Conservation (phyloP, 2,113 vertebrate species). For the Carollia perspicillata region DNA sequence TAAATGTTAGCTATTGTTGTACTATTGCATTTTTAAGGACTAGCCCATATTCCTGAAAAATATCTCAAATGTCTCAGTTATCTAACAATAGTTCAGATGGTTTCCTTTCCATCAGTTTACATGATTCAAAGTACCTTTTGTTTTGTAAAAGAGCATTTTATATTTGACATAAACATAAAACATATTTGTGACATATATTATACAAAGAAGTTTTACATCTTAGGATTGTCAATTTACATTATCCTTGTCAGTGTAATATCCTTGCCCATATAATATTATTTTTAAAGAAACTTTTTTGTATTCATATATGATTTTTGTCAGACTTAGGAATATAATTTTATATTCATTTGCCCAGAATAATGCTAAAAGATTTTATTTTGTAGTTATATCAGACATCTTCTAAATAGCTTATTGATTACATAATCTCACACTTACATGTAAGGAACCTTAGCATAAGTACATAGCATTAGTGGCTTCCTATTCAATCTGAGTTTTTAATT, state of each 20-base stretch:
- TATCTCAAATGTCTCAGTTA: not conserved
- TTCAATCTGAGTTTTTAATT: constrained; percentile 1
- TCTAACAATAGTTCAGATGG: not conserved
- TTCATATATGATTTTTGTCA: not conserved
- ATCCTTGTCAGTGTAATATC: not conserved
- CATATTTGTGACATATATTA: not conserved
- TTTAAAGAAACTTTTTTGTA: not conserved
- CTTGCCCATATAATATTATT: not conserved
- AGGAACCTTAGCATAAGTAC: not conserved
- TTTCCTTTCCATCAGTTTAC: constrained; percentile 31
- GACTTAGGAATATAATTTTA: not conserved
- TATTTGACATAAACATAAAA: constrained; percentile 30
- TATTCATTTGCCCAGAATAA: constrained; percentile 30
- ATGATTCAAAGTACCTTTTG: constrained; percentile 28
- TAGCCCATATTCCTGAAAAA: not conserved
- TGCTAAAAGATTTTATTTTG: not conserved
- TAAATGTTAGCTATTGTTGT: not conserved
- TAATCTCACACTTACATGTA: constrained; percentile 34
- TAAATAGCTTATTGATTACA: constrained; percentile 35
- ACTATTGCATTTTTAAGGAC: not conserved
- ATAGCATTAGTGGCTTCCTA: not conserved
- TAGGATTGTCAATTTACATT: not conserved
- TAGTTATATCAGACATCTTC: not conserved
- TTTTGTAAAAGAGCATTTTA: constrained; percentile 7
- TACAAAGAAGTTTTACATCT: not conserved